Evolutionary conservation across 2,113 vertebrate species (phyloP).

Genomic region (Equus quagga): DNA sequence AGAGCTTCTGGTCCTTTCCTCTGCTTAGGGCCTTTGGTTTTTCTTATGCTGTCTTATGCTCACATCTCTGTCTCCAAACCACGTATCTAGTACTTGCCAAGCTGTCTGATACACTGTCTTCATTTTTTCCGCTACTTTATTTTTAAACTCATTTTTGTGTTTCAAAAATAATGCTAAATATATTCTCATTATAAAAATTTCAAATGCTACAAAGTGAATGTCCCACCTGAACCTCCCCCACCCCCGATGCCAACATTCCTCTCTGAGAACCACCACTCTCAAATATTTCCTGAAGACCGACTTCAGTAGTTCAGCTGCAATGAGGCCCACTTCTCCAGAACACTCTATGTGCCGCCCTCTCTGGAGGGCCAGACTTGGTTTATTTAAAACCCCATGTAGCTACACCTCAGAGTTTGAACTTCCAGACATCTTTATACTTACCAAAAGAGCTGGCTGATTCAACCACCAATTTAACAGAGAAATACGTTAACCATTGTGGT

Average conservation of each 20-base stretch:
- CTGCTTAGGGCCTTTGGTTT: fast-evolving
- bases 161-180: background rate
- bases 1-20: no score
- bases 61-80: background rate
- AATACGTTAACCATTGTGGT: background rate
- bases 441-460: background rate
- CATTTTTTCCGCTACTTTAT: background rate
- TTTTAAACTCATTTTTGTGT: background rate
- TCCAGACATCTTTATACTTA: background rate
- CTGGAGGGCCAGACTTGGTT: background rate
- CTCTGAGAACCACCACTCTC: background rate
- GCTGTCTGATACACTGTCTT: background rate
- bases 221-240: background rate
- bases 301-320: fast-evolving
- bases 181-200: background rate
- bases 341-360: background rate
- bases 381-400: background rate
- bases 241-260: background rate
- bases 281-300: background rate
- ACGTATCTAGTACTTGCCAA: fast-evolving
- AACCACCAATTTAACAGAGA: background rate
- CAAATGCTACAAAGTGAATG: background rate
- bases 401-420: background rate
- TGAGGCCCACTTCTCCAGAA: background rate
- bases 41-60: background rate